Percentiles rank a stretch among this genome's conserved stretches.
Evolutionary conservation across 92 coral and sea anemone species (phyloP).

Genomic region (Meandrina meandrites): DNA sequence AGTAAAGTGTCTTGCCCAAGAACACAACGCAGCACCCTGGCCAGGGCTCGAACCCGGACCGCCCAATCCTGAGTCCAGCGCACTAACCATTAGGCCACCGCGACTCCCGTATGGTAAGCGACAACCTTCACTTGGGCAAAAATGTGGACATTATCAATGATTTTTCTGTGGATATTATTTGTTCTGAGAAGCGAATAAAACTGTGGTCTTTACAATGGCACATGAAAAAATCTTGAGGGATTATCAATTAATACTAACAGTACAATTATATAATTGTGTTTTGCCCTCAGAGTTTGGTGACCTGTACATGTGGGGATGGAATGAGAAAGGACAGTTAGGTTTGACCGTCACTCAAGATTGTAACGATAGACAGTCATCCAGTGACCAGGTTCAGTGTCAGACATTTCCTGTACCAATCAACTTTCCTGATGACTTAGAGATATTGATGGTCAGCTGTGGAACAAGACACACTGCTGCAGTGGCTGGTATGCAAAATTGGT

Average conservation of each 20-base stretch:
- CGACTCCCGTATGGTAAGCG: too few relatives aligned
- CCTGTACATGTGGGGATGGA: conserved; percentile 99
- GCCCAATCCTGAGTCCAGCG: too few relatives aligned
- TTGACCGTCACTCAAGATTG: conserved; percentile 57
- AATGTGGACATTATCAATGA: too few relatives aligned
- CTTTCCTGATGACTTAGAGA: conserved; percentile 60
- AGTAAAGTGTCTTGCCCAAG: too few relatives aligned
- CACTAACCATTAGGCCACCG: too few relatives aligned
- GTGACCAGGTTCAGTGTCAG: conserved; percentile 58
- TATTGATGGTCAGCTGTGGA: conserved; percentile 82
- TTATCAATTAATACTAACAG: background rate
- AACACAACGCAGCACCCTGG: too few relatives aligned
- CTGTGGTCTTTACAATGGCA: too few relatives aligned
- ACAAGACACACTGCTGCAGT: conserved; percentile 90
- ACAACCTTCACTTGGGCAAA: too few relatives aligned
- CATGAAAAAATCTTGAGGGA: background rate
- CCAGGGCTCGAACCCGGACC: too few relatives aligned
- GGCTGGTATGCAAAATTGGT: conserved; percentile 68
- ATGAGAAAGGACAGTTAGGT: conserved; percentile 94
- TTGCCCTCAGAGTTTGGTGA: conserved; percentile 77
- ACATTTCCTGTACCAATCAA: conserved; percentile 62
- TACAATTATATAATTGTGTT: background rate
- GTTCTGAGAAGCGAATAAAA: too few relatives aligned
- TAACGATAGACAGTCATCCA: conserved; percentile 7
- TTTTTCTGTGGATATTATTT: too few relatives aligned